Conservation (phyloP, 2,797 vertebrate species). For the Myotis pilosus region DNA sequence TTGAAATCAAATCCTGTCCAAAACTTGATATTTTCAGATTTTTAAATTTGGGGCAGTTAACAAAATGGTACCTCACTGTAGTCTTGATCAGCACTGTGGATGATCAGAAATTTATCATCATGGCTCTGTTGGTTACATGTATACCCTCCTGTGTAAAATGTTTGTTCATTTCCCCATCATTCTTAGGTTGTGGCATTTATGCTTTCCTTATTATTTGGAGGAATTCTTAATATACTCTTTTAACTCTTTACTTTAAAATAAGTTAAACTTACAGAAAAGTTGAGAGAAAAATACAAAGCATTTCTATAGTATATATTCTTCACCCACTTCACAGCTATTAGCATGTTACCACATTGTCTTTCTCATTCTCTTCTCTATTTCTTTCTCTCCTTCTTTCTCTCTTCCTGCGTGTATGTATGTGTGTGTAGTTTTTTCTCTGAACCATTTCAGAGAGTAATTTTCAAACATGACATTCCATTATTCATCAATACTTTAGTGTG, state of each 20-base stretch:
- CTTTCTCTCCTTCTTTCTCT: neutral
- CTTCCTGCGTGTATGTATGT: neutral
- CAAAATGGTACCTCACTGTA: neutral
- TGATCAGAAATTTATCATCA: neutral
- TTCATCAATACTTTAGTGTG: neutral
- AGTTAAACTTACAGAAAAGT: neutral
- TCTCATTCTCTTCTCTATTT: neutral
- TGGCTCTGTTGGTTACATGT: neutral
- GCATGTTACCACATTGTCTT: neutral
- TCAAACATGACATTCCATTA: neutral
- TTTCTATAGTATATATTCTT: neutral
- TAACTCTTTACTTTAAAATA: neutral
- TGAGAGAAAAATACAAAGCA: neutral
- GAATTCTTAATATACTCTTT: neutral
- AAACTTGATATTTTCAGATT: neutral
- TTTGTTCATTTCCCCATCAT: accelerated
- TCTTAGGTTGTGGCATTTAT: neutral
- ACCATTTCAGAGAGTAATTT: neutral
- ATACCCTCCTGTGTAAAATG: neutral
- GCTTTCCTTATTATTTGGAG: neutral
- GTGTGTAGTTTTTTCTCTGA: neutral
- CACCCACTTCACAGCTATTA: neutral
- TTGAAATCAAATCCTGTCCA: neutral
- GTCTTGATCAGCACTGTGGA: neutral
- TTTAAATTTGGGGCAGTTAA: neutral